Base-by-base conservation (phyloP, 2,113 vertebrate species). In the Shinisaurus crocodilurus region DNA sequence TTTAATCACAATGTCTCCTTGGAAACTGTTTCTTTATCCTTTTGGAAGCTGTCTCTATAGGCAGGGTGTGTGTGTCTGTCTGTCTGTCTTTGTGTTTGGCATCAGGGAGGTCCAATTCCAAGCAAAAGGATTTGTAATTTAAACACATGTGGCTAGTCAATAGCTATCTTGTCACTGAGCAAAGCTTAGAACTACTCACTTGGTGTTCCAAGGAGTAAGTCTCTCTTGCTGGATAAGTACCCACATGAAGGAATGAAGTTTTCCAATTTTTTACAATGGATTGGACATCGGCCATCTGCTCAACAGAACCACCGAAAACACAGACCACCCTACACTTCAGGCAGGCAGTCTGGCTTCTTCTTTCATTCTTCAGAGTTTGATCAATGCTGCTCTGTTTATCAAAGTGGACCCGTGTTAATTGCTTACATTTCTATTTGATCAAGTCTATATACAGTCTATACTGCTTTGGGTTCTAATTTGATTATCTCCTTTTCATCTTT, bases 371-470 rank as follows among this genome's bases (percentile, higher is more conserved):
- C 90, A 92, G 91, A 79, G 75, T 86, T 95, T 94, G 79, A 88
- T 94, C 90, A 92, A 90, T 0, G 0, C 88, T 87, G 20, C 89
- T 90, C 79, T 93, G 88, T 93, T 95, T 87, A 94, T 95, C 95
- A 94, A 93, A 96, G 92, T 85, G 91, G 91, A 90, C 92, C 88
- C 93, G 94, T 93, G 91, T 95, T 96, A 94, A 91, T 94, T 45
- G 2, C 93, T 96, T 90, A 92, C 88, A 87, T 93, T 93, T 88
- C 76, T 90, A 50, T 94, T 95, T 96, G 94, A 95, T 96, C 95
- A 94, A 93, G 90, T 63, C 91, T 88, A 85, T 57, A 45, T 80
- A 74, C 72, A 81, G 13, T 34, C 13, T 86, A n/a, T 82, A 63
- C 37, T 18, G 72, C 37, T 80, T 81, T 92, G 91, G 85, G 90